Evolutionary conservation across 2,797 vertebrate genomes (phyloP), one percentile per base, ranked within the genome.

Genomic region (Pagetopsis macropterus): DNA sequence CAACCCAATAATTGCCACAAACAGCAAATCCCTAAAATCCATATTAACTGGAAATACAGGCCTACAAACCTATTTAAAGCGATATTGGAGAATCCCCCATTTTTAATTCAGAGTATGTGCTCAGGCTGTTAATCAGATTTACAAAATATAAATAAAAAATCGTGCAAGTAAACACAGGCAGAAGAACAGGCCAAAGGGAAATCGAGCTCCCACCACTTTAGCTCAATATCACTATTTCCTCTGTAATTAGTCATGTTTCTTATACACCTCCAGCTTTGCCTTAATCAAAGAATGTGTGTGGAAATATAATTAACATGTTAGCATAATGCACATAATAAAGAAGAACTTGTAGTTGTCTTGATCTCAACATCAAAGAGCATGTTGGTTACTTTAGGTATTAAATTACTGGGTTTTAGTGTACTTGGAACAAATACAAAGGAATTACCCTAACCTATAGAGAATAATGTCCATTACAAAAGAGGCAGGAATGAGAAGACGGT

Each of bases 221-320:
- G 77, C 78, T 83, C 75, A 84, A 75, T 59, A 79, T 60, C 63
- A 77, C 59, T 19, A 64, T 85, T 89, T 90, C 78, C 79, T 85
- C 70, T 82, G 82, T 87, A 93, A 93, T 91, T 90, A 90, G 79
- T 89, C 84, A 33, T 82, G 85, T 85, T 88, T 70, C 82, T 85
- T 80, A 66, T 67, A 82, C 75, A 89, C 86, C 90, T 87, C 92
- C 87, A 92, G 89, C 90, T 93, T 89, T 84, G 91, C 87, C 76
- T 87, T 86, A 92, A 91, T 91, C 85, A 90, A 86, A 88, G 84
- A 84, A 83, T 87, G 88, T 90, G 88, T 91, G 90, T 85, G 87
- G 88, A 92, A 93, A 92, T 87, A 89, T 91, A 92, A 93, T 93
- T 84, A 90, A 87, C 66, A 81, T 89, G 90, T 92, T 90, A 90